Percentiles rank a stretch among this genome's conserved stretches.
Evolutionary conservation across 2,888 invertebrate species (phyloP).

Genomic region (Liodrosophila aerea): DNA sequence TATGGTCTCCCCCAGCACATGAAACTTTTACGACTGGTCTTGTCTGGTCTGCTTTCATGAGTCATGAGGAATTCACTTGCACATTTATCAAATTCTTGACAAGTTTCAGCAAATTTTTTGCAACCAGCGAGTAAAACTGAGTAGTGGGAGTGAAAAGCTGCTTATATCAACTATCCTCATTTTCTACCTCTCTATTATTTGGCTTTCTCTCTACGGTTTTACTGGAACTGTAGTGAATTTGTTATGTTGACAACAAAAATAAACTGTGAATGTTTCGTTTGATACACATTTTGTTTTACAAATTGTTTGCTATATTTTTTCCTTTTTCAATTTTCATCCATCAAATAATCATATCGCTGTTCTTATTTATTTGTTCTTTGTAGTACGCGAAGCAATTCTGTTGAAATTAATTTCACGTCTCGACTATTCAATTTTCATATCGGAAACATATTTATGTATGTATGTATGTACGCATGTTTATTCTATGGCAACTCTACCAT

Average conservation of each 20-base stretch:
- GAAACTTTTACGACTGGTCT: constrained; percentile 9
- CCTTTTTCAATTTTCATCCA: constrained; percentile 21
- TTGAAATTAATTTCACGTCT: constrained; percentile 42
- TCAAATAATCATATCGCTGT: neutral
- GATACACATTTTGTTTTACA: constrained; percentile 45
- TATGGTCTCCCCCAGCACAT: too few relatives aligned
- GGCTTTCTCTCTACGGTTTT: too few relatives aligned
- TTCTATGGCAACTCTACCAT: neutral
- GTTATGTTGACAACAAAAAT: constrained; percentile 32
- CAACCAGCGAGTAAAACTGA: neutral
- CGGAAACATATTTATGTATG: neutral
- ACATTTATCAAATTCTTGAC: constrained; percentile 56
- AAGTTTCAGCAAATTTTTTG: constrained; percentile 24
- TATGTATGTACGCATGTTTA: neutral
- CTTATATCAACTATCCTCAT: too few relatives aligned
- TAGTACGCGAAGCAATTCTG: constrained; percentile 5
- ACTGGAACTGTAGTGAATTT: too few relatives aligned
- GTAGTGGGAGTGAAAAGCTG: too few relatives aligned
- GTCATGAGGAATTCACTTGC: constrained; percentile 22
- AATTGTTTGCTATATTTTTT: constrained; percentile 42
- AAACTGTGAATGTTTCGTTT: constrained; percentile 56
- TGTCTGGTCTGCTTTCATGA: constrained; percentile 1
- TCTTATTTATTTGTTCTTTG: constrained; percentile 7
- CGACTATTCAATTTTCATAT: constrained; percentile 27
- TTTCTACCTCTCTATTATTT: too few relatives aligned